Base-by-base conservation (phyloP, 2,888 invertebrate species). In the Idaea dimidiata region DNA sequence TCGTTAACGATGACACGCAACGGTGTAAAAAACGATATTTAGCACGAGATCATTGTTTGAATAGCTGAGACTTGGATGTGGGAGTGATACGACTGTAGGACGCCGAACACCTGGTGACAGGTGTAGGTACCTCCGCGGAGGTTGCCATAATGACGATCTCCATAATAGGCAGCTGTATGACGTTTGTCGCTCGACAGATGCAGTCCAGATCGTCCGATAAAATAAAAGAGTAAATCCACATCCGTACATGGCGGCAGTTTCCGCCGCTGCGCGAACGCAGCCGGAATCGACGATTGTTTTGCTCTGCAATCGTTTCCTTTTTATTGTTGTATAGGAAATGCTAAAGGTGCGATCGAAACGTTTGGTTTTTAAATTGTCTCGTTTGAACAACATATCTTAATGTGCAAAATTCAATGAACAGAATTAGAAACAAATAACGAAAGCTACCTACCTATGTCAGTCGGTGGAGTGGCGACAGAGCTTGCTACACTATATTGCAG, bases 401-500 rank as follows among this genome's bases (percentile, higher is more conserved):
- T 59, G 60, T 59, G 59, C 57, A 43, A 62, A 62, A 63, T 66
- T 68, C 66, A 70, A 70, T 83, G 84, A 81, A 76, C 86, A 78
- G 80, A 78, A 84, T 86, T 84, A 85, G 64, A 67, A 65, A 63
- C 60, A 63, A 67, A 84, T 86, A 83, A 86, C 80, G 82, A 84
- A 86, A 87, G 86, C 83, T 82, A 77, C 79, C 83, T 82, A 77
- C 79, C 80, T 77, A 72, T 72, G 74, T 74, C 73, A 43, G 73
- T 73, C 75, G 81, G 75, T 67, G 71, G 64, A 66, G 73, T 81
- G 83, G 82, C 87, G 91, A 89, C 89, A 91, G 88, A 88, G 87
- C 89, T 90, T 90, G 91, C 90, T 83, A 90, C 90, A 87, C 67
- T 87, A 81, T 84, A 83, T 87, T 88, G 87, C 88, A 77, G 75